A percentile compares a stretch with the other conserved stretches of the same genome.
Conservation (phyloP, 2,888 invertebrate genomes). For the Sepiola atlantica region DNA sequence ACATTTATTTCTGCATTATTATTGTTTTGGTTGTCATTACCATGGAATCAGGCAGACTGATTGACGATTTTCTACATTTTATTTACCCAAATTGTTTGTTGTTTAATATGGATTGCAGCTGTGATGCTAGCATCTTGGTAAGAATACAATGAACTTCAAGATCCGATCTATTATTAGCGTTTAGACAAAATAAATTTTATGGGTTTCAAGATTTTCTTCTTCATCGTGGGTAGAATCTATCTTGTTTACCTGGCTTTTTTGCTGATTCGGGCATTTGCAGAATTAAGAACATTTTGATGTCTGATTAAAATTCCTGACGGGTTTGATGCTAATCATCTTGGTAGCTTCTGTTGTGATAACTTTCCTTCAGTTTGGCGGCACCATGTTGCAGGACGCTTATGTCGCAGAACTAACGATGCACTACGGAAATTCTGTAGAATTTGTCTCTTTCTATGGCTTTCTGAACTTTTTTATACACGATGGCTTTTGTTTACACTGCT, state of each 20-base stretch:
- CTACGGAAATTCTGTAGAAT: slow-evolving; percentile 93
- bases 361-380: slow-evolving; percentile 88
- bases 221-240: slow-evolving; percentile 88
- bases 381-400: slow-evolving; percentile 93
- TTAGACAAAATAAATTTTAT: slow-evolving; percentile 80
- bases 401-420: slow-evolving; percentile 89
- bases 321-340: slow-evolving; percentile 87
- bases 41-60: slow-evolving; percentile 96
- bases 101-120: slow-evolving; percentile 89
- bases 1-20: slow-evolving; percentile 90
- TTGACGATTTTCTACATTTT: slow-evolving; percentile 88
- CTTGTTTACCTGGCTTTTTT: slow-evolving; percentile 88
- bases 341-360: slow-evolving; percentile 85
- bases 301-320: slow-evolving; percentile 90
- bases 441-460: slow-evolving; percentile 95
- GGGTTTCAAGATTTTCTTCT: slow-evolving; percentile 91
- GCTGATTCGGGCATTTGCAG: slow-evolving; percentile 92
- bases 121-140: slow-evolving; percentile 92
- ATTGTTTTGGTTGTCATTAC: slow-evolving; percentile 94
- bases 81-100: slow-evolving; percentile 90
- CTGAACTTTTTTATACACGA: slow-evolving; percentile 91
- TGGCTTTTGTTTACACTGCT: slow-evolving; percentile 96
- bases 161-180: slow-evolving; percentile 94
- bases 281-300: slow-evolving; percentile 89
- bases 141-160: slow-evolving; percentile 88